phyloP scores from a whole-genome alignment of 2,797 vertebrate species.

The Hemibagrus guttatus region DNA sequence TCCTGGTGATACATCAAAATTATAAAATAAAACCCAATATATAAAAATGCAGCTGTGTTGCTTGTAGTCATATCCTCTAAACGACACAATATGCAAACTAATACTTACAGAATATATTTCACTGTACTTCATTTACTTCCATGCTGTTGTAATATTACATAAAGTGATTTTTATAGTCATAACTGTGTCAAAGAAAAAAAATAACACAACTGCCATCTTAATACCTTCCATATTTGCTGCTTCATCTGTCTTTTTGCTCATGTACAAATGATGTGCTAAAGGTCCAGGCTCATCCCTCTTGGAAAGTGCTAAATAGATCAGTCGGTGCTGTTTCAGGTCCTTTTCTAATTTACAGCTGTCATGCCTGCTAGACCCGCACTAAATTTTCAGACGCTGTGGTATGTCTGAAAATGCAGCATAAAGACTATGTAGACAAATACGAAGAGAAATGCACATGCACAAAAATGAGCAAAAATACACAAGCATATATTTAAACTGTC shows the following conservation, averaged over 20 bases:
- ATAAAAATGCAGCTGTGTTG: not conserved
- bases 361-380: not conserved
- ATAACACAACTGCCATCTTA: not conserved
- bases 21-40: too few relatives aligned
- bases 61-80: not conserved
- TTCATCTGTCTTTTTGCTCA: not conserved
- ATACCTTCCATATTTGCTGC: not conserved
- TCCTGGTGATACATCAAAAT: not conserved
- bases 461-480: not conserved
- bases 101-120: not conserved
- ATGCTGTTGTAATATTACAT: not conserved
- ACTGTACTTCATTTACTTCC: not conserved
- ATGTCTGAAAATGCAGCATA: not conserved
- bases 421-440: not conserved
- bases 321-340: not conserved
- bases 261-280: conserved; percentile 10
- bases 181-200: not conserved
- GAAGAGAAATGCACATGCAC: not conserved
- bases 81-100: not conserved
- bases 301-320: not conserved
- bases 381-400: not conserved
- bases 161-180: not conserved
- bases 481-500: conserved; percentile 9
- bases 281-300: not conserved
- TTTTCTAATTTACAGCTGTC: not conserved